phyloP scores from a whole-genome alignment of 2,888 invertebrate species.

The Conops quadrifasciatus region DNA sequence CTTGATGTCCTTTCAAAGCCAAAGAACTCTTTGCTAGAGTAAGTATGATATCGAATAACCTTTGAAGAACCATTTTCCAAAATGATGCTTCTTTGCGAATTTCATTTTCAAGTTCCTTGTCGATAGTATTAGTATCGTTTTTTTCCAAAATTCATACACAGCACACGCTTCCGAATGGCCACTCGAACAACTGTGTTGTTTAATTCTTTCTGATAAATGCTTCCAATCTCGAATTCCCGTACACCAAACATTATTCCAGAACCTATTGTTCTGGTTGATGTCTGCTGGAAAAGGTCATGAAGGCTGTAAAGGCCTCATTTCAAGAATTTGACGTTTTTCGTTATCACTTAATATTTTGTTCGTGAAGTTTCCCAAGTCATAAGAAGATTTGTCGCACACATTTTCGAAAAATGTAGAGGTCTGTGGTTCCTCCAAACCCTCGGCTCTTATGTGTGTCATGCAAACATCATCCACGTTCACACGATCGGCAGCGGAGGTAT shows the following conservation, averaged over 20 bases:
- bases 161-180: too few relatives aligned
- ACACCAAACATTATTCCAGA: conserved; percentile 28
- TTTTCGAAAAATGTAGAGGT: conserved; percentile 3
- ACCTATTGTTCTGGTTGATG: conserved; percentile 17
- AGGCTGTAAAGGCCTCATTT: not conserved
- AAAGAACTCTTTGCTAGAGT: too few relatives aligned
- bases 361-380: not conserved
- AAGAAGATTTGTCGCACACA: conserved; percentile 3
- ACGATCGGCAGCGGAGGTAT: not conserved
- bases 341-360: conserved; percentile 13
- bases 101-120: conserved; percentile 34
- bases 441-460: not conserved
- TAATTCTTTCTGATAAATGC: conserved; percentile 37
- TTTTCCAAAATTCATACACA: not conserved
- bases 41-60: conserved; percentile 38
- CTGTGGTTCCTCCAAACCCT: conserved; percentile 18
- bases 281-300: conserved; percentile 8
- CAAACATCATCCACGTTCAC: conserved; percentile 1
- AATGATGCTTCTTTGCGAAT: conserved; percentile 36
- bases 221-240: conserved; percentile 33
- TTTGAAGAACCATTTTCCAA: conserved; percentile 47
- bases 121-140: conserved; percentile 3
- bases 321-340: conserved; percentile 18
- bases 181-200: conserved; percentile 32
- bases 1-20: conserved; percentile 19